Conservation (phyloP, 2,113 vertebrate species). For the Cephalopterus ornatus region DNA sequence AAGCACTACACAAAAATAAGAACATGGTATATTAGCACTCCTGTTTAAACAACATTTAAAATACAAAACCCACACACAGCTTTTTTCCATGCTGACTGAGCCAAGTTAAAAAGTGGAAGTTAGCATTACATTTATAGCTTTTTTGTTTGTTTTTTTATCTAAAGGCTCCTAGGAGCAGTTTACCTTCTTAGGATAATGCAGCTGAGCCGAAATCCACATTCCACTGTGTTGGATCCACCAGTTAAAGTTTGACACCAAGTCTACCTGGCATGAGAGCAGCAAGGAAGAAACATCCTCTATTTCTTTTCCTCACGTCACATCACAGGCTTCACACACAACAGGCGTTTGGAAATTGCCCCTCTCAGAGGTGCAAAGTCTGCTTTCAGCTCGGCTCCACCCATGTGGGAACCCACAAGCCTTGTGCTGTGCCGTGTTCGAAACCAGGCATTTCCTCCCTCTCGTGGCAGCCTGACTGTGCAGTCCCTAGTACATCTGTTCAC, state of each 20-base stretch:
- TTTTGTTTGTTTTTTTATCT: neutral
- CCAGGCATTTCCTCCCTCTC: neutral
- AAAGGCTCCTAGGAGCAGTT: neutral
- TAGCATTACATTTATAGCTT: neutral
- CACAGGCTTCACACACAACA: neutral
- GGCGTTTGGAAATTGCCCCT: neutral
- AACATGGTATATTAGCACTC: neutral
- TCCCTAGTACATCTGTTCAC: fast-evolving
- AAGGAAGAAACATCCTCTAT: neutral
- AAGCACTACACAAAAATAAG: neutral
- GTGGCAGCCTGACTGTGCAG: neutral
- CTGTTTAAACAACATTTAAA: neutral
- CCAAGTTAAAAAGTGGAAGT: neutral
- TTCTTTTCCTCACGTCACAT: neutral
- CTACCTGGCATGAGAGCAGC: neutral
- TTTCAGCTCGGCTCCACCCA: neutral
- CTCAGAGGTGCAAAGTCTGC: neutral
- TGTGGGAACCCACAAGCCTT: fast-evolving
- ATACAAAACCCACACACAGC: neutral
- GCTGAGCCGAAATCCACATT: neutral
- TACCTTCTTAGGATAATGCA: slow-evolving; percentile 2
- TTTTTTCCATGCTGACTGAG: neutral
- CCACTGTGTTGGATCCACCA: neutral
- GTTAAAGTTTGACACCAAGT: neutral
- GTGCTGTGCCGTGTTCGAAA: neutral